Base-by-base conservation (phyloP, 2,113 vertebrate species). In the Ammodytes marinus region DNA sequence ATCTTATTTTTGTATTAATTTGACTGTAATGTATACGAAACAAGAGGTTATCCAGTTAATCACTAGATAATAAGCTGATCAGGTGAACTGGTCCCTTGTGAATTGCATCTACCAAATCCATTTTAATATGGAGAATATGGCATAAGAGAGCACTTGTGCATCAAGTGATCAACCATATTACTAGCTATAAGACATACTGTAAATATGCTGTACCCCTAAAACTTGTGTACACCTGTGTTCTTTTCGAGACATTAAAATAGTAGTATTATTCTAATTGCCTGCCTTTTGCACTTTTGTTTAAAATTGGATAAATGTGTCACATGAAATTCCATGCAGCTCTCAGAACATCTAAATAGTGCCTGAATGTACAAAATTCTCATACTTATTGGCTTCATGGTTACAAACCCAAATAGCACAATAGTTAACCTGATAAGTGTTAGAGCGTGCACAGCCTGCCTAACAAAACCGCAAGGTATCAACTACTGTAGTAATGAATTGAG, bases 321-420 rank as follows among this genome's bases (percentile, higher is more conserved):
- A 9, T 49, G 0, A 40, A 63, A 47, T 49, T 52, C 61, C 54
- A 37, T 74, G 73, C 50, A 0, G 68, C 54, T 40, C 40, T 61
- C 53, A 75, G 46, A 7, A 8, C 6, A 60, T 59, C 54, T 40
- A 40, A 53, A 58, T 49, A 49, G 60, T 12, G 55, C 49, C 46
- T 54, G 60, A 67, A 79, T 69, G 70, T 53, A 82, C 43, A 72
- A 63, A 79, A 65, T 53, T 52, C 13, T 65, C 47, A 55, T 15
- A 40, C 27, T 54, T 14, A 2, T 14, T 19, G 37, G 55, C 39
- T 52, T 69, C 4, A 74, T 57, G 49, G 55, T 54, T 45, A 77
- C 14, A 77, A 66, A 58, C 12, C 65, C 43, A 52, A 27, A 66
- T 61, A 45, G 37, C 27, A 52, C 49, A 55, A 35, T 4, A 68